Base-by-base conservation (phyloP, 2,797 vertebrate genomes). In the Parotocinclus haroldoi region DNA sequence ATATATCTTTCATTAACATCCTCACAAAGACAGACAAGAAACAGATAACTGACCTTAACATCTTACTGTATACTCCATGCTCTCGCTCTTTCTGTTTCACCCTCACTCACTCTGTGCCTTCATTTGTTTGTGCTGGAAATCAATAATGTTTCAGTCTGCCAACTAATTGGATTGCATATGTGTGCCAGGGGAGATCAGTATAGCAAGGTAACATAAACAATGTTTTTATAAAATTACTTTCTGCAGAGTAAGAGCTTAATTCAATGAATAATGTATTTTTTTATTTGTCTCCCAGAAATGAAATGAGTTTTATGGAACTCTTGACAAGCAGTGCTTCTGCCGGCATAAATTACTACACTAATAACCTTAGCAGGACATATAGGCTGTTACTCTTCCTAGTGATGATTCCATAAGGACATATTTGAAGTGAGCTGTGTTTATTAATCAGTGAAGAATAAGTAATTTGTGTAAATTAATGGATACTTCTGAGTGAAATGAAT, bases 371-470 rank as follows among this genome's bases (percentile, higher is more conserved):
- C 82, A 69, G 67, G 82, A 80, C 81, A 84, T 84, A 84, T 84
- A 86, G 86, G 67, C 85, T 86, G 81, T 87, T 87, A 82, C 82
- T 80, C 80, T 83, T 81, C 79, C 85, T 84, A 86, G 82, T 85
- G 78, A 85, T 82, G 78, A 81, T 77, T 80, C 81, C 75, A 71
- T 78, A 75, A 84, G 81, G 82, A 83, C 82, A 81, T 42, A 72
- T 79, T 77, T 64, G 66, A 69, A 9, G 78, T 65, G 75, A 66
- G 65, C 65, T 80, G 81, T 87, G 86, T 87, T 89, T 88, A 89
- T 89, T 89, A 87, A 88, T 89, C 85, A 85, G 83, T 84, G 82
- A 87, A 89, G 88, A 86, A 87, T 88, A 86, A 85, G 82, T 87
- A 82, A 85, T 85, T 85, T 77, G 80, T 77, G 81, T 82, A 85